Conservation (phyloP, 1,140 invertebrate species). For the Hypothenemus hampei region DNA sequence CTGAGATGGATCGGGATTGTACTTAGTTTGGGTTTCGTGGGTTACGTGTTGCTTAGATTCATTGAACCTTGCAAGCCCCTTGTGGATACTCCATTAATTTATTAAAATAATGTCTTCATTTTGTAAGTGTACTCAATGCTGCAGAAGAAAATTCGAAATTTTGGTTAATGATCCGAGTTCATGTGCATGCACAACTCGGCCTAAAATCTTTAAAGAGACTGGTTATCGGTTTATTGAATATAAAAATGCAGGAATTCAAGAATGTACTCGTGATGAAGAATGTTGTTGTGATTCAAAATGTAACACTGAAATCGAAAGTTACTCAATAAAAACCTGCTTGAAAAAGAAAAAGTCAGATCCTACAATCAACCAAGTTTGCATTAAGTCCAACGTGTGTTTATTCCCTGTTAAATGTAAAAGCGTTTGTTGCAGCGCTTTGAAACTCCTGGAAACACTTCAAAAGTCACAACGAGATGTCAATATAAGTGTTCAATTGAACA, state of each 20-base stretch:
- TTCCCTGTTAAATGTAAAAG: neutral
- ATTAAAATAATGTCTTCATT: slow-evolving; percentile 9
- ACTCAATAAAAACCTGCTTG: neutral
- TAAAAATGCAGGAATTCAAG: slow-evolving; percentile 7
- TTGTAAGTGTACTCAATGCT: slow-evolving; percentile 3
- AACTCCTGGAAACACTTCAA: neutral
- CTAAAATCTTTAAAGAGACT: slow-evolving; percentile 15
- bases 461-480: slow-evolving; percentile 8
- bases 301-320: too few species aligned
- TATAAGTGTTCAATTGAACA: slow-evolving; percentile 12
- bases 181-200: neutral
- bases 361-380: too few species aligned
- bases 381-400: too few species aligned
- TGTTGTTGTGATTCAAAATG: slow-evolving; percentile 2
- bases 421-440: slow-evolving; percentile 2
- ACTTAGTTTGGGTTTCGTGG: slow-evolving; percentile 10
- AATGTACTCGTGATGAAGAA: neutral
- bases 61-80: slow-evolving; percentile 20
- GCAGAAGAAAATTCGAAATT: neutral
- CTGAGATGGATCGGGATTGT: slow-evolving; percentile 22
- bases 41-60: slow-evolving; percentile 7
- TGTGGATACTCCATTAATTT: slow-evolving; percentile 13
- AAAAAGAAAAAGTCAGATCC: slow-evolving; percentile 3
- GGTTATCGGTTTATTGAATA: slow-evolving; percentile 15
- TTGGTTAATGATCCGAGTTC: neutral